These are phyloP conservation scores for Drosophila bocki DNA, from an alignment of 1,140 invertebrate species.

Conservation along the genomic window DNA sequence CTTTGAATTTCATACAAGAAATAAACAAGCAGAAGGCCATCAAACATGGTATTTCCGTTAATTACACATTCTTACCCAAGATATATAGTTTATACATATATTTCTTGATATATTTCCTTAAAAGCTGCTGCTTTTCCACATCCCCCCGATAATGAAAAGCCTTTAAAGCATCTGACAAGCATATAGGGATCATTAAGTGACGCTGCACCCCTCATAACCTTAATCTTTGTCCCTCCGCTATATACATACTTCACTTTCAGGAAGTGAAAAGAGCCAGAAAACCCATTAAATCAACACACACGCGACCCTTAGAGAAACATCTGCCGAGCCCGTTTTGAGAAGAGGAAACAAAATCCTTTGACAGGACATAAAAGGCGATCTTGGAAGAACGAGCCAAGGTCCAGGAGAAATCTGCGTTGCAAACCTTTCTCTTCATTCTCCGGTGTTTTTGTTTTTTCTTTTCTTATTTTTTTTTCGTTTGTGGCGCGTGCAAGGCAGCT, in stretches of 20 bases:
- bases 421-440: conserved; percentile 4
- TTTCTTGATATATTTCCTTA: not conserved
- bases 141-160: not conserved
- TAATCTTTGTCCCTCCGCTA: not conserved
- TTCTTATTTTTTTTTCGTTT: not conserved
- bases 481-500: conserved; percentile 52
- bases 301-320: conserved; percentile 66
- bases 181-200: conserved; percentile 2
- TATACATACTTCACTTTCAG: conserved; percentile 4
- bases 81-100: not conserved
- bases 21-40: not conserved
- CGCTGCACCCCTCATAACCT: not conserved
- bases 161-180: not conserved
- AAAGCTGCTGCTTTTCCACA: not conserved
- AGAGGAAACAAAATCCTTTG: conserved; percentile 15
- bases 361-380: conserved; percentile 10
- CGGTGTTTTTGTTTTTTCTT: not conserved
- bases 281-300: conserved; percentile 55
- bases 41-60: not conserved
- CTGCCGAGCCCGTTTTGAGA: conserved; percentile 38
- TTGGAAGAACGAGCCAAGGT: not conserved
- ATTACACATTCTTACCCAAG: not conserved
- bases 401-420: conserved; percentile 56
- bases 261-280: conserved; percentile 28
- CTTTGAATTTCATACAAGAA: not conserved